phyloP scores from a whole-genome alignment of 2,113 vertebrate genomes.

The Forbesichthys agassizii region DNA sequence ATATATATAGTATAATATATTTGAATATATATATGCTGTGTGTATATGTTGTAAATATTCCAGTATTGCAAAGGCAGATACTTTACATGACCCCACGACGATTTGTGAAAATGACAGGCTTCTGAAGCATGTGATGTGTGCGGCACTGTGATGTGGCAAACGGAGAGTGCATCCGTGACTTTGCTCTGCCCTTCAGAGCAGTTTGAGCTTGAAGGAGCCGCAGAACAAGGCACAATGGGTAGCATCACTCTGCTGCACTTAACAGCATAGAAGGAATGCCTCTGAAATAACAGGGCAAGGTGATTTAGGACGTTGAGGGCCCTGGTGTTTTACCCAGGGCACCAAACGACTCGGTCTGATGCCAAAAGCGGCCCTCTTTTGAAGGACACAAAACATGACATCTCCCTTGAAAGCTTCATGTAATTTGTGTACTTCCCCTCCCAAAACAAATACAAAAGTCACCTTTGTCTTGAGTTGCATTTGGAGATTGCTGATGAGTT shows the following conservation, averaged over 20 bases:
- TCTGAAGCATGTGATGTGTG: slow-evolving; percentile 12
- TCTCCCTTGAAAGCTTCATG: slow-evolving; percentile 18
- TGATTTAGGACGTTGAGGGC: slow-evolving; percentile 12
- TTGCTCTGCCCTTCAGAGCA: slow-evolving; percentile 33
- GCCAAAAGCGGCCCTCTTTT: slow-evolving; percentile 9
- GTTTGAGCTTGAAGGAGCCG: slow-evolving; percentile 14
- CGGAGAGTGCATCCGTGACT: slow-evolving; percentile 34
- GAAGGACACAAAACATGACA: slow-evolving; percentile 14
- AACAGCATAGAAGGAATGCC: slow-evolving; percentile 18
- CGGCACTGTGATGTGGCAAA: slow-evolving; percentile 29
- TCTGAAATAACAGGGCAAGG: slow-evolving; percentile 30
- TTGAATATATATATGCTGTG: no score
- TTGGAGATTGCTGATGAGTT: slow-evolving; percentile 11
- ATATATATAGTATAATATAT: no score
- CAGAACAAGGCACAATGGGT: slow-evolving; percentile 5
- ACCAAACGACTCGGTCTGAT: slow-evolving; percentile 4
- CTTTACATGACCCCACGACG: slow-evolving; percentile 1
- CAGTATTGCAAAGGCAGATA: slow-evolving; percentile 11
- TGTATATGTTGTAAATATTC: not conserved
- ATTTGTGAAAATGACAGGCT: slow-evolving; percentile 24
- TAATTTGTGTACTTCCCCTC: slow-evolving; percentile 1
- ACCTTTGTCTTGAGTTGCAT: not conserved
- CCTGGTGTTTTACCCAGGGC: slow-evolving; percentile 23
- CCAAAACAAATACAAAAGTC: not conserved
- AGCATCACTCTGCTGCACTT: slow-evolving; percentile 31